Evolutionary conservation across 1,140 invertebrate species (phyloP), one percentile per base, ranked within the genome.

Genomic region (Euschistus heros): DNA sequence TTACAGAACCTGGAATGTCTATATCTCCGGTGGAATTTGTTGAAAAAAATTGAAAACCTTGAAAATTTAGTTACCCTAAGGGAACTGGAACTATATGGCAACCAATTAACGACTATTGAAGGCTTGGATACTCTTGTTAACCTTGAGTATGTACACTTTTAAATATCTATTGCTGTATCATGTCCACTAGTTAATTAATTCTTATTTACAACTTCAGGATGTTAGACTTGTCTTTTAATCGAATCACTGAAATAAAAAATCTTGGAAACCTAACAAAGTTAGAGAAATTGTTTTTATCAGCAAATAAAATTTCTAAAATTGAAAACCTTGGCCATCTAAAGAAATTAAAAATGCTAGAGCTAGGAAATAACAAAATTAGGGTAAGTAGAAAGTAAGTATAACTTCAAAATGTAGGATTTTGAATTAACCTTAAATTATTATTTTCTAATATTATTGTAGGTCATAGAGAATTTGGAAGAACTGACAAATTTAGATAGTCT

Each of bases 181-280:
- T 37, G 7, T 1, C 10, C 13, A 10, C 7, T 37, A 10, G 33
- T 37, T 37, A 10, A 2, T 13, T 37, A 13, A 37, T 6, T 37
- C 8, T 37, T 37, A 47, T 37, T 64, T 62, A 70, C 74, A 70
- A n/a, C 73, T 63, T 71, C 76, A 94, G 91, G 73, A 79, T 88
- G 65, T 78, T 99, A 61, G 97, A 99, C 78, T 74, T 99, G 47
- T 99, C 95, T n/a, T 98, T 97, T 75, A 99, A 99, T 79, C 86
- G 94, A 61, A 86, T 99, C 14, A 85, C 82, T 70, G 86, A 91
- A 76, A 94, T 99, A 67, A 83, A 91, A 75, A 92, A 92, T 66
- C 74, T 99, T 50, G 83, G 87, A 2, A 84, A 84, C 47, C 78
- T 98, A 67, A 72, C 74, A 0, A 94, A 92, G 65, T 77, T 99